Evolutionary conservation across 2,888 invertebrate genomes (phyloP), one percentile per base, ranked within the genome.

Genomic region (Mesopsocus fuscifrons): DNA sequence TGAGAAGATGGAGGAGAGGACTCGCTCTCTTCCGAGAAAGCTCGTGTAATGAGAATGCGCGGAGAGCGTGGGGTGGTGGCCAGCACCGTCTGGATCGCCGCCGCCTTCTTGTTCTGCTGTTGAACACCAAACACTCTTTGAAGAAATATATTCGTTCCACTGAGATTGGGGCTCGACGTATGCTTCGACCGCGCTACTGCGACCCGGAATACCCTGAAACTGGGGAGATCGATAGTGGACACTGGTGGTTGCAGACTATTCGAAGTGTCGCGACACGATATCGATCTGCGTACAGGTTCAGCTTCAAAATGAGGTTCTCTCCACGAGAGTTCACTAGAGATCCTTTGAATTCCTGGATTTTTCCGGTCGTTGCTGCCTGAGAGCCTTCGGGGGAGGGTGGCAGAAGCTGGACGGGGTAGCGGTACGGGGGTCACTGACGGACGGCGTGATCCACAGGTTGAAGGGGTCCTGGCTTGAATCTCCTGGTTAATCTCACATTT

Each of bases 381-480:
- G 26, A 72, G 59, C 21, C 71, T 59, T 48, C 71, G 58, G 49
- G 69, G 68, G 2, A 69, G 48, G 26, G 15, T 46, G 47, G 42
- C 34, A 44, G 33, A 47, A 33, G 45, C 48, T 44, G 46, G 47
- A 41, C 42, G 34, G 11, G 44, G 42, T 17, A 48, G 23, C 4
- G 46, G 46, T 15, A 46, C 21, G 3, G 68, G 67, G 2, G 75
- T 78, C 41, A 78, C 60, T 1, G 79, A 79, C 1, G 79, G 80
- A 40, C 80, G 63, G 42, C 80, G 65, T 1, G 79, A 80, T 1
- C 79, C 81, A 47, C 79, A 79, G 1, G 74, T 77, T 47, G 80
- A 80, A 3, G 81, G 82, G 2, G 81, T 81, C 48, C 81, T 64
- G 3, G 81, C 81, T 57, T 82, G 80, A 48, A 82, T 82, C 58